These are phyloP conservation scores for Chelonoidis abingdonii DNA, from an alignment of 2,113 vertebrate species.

Conservation along the genomic window DNA sequence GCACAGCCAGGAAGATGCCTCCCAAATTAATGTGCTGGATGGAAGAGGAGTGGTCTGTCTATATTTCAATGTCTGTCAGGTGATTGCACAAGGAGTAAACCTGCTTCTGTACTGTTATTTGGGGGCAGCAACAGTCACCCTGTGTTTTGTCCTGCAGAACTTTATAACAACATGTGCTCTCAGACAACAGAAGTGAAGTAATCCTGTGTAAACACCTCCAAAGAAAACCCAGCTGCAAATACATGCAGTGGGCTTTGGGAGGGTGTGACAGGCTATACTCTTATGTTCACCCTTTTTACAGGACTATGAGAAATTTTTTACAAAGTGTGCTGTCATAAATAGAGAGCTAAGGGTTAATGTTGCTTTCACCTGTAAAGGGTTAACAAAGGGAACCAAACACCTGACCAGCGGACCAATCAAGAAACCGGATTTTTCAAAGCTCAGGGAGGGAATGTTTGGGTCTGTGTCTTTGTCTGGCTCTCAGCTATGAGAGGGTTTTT, in stretches of 20 bases:
- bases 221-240: not conserved
- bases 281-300: not conserved
- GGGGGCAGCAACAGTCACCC: not conserved
- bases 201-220: not conserved
- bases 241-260: not conserved
- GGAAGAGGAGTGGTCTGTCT: not conserved
- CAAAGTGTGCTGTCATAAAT: not conserved
- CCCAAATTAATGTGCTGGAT: not conserved
- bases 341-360: too few species aligned
- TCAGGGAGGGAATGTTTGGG: too few species aligned
- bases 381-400: too few species aligned
- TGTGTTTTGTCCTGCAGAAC: not conserved
- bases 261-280: not conserved
- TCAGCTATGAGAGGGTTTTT: too few species aligned
- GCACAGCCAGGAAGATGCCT: not conserved
- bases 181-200: not conserved
- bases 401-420: too few species aligned
- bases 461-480: too few species aligned
- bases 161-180: not conserved
- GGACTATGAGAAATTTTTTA: not conserved
- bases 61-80: not conserved
- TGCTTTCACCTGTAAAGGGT: too few species aligned
- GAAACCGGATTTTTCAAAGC: too few species aligned
- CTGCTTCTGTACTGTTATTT: too few species aligned
- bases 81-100: not conserved